Evolutionary conservation across 2,888 invertebrate genomes (phyloP).

Genomic region (Cephalotes varians): DNA sequence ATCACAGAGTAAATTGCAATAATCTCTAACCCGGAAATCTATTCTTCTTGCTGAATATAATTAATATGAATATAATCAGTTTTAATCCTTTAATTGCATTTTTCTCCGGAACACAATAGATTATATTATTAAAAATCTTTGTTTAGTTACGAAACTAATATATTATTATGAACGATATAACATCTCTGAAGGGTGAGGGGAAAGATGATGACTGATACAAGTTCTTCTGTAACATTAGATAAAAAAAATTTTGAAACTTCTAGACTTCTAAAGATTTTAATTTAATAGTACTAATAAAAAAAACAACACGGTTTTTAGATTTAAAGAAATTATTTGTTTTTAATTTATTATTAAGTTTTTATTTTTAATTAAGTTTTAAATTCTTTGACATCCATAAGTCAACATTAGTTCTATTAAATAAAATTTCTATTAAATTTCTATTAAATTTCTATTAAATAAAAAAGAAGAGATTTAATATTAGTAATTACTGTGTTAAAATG

Average conservation of each 20-base stretch:
- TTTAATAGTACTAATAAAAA: background rate
- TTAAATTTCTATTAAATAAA: no score
- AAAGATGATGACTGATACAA: background rate
- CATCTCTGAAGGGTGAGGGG: background rate
- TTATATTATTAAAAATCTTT: background rate
- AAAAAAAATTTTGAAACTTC: background rate
- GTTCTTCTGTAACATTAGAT: background rate
- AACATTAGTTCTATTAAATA: background rate
- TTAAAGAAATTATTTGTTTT: background rate
- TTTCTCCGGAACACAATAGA: background rate
- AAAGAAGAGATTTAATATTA: background rate
- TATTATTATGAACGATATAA: no score
- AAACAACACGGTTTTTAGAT: background rate
- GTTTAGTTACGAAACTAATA: background rate
- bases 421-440: background rate
- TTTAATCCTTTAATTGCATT: conserved; percentile 6
- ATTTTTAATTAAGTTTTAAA: no score
- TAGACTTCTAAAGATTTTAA: background rate
- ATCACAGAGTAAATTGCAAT: background rate
- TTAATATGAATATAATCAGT: no score
- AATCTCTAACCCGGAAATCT: background rate
- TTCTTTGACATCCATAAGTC: no score
- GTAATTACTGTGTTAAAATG: background rate
- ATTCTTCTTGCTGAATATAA: background rate
- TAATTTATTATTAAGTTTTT: background rate